phyloP scores from a whole-genome alignment of 1,140 invertebrate genomes.

The Chironomus tepperi region DNA sequence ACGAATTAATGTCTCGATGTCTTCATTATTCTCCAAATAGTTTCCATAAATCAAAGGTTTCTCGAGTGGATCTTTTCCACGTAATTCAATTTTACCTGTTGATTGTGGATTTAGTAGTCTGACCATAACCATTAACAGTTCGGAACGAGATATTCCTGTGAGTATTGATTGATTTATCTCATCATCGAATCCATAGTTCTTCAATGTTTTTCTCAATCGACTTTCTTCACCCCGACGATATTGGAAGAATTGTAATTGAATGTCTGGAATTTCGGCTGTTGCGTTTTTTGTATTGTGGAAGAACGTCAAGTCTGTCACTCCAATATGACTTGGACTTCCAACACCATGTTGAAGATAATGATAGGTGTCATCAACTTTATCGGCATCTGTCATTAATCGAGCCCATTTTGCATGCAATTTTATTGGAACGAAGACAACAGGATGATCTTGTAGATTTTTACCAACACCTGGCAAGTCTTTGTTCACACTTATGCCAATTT shows the following conservation, averaged over 20 bases:
- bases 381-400: slow-evolving; percentile 31
- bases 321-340: slow-evolving; percentile 40
- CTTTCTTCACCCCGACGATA: not conserved
- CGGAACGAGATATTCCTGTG: not conserved
- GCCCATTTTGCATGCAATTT: slow-evolving; percentile 34
- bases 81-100: slow-evolving; percentile 42
- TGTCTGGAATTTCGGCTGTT: slow-evolving; percentile 24
- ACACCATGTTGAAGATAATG: slow-evolving; percentile 40
- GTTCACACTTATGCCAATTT: slow-evolving; percentile 46
- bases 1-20: slow-evolving; percentile 38
- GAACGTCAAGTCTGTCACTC: slow-evolving; percentile 39
- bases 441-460: slow-evolving; percentile 56
- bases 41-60: slow-evolving; percentile 50
- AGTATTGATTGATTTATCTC: not conserved
- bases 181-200: slow-evolving; percentile 15
- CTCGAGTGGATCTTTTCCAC: slow-evolving; percentile 44
- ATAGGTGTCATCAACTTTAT: slow-evolving; percentile 41
- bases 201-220: not conserved
- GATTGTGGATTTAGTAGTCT: slow-evolving; percentile 44
- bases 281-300: slow-evolving; percentile 39
- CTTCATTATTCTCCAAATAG: slow-evolving; percentile 42
- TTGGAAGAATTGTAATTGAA: not conserved
- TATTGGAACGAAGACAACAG: slow-evolving; percentile 40
- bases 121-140: slow-evolving; percentile 32
- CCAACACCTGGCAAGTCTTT: slow-evolving; percentile 51